Evolutionary conservation across 1,140 invertebrate genomes (phyloP).

Genomic region (Scaptomyza graminum): DNA sequence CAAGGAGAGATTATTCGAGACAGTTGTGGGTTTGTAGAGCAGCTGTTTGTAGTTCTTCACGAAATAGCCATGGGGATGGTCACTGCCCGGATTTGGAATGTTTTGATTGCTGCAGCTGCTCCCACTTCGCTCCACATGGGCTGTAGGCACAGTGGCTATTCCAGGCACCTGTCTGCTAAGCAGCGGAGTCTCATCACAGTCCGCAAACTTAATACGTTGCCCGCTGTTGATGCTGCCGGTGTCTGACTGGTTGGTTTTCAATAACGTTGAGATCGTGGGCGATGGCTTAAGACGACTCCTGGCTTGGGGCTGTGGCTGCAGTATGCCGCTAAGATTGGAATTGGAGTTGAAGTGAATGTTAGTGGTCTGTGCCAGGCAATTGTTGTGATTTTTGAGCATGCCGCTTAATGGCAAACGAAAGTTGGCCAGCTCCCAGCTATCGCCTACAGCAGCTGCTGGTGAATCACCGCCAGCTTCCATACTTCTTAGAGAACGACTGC

Average conservation of each 20-base stretch:
- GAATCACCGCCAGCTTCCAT: not conserved
- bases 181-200: constrained; percentile 54
- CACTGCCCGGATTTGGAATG: constrained; percentile 52
- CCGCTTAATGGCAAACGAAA: constrained; percentile 75
- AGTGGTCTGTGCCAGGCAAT: constrained; percentile 36
- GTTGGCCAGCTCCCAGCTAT: constrained; percentile 74
- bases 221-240: constrained; percentile 54
- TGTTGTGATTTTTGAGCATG: constrained; percentile 65
- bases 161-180: constrained; percentile 21
- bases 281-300: constrained; percentile 60
- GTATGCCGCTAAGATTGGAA: constrained; percentile 74
- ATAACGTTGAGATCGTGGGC: constrained; percentile 76
- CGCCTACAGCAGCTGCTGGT: constrained; percentile 9
- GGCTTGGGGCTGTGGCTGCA: constrained; percentile 51
- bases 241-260: constrained; percentile 51
- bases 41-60: constrained; percentile 68
- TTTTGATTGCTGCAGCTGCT: constrained; percentile 53
- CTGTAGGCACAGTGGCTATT: not conserved
- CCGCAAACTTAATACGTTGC: constrained; percentile 71
- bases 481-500: constrained; percentile 44
- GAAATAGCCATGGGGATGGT: constrained; percentile 59
- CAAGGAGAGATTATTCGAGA: constrained; percentile 36
- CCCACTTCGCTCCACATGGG: constrained; percentile 46
- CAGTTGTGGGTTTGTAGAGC: constrained; percentile 32
- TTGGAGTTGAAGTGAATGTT: constrained; percentile 67